Evolutionary conservation across 2,888 invertebrate species (phyloP), one percentile per base, ranked within the genome.

Genomic region (Drosophila birchii): DNA sequence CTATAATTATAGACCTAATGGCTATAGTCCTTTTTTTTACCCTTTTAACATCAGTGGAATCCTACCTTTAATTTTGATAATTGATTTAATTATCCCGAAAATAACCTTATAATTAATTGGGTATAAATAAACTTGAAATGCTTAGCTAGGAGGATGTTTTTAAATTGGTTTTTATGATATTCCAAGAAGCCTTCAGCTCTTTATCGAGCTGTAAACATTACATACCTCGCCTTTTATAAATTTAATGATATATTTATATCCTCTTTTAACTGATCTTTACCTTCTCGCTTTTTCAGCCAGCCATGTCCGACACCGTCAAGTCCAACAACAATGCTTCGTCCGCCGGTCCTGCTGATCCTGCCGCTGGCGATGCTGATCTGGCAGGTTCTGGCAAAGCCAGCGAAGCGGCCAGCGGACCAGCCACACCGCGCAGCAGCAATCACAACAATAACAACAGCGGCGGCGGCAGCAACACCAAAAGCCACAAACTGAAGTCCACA

Each of bases 401-500:
- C 11, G 67, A 61, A 0, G 36, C 34, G 45, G 23, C 26, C 45
- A 45, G 45, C 12, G 38, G 53, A 6, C 32, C 77, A 12, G 62
- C 80, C 51, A 76, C 77, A 18, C 76, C 81, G 7, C 76, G 66
- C 43, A 79, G 66, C 44, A 79, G 72, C 64, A 88, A 87, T 66
- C 80, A 80, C 70, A 90, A 86, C 49, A 85, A 88, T 67, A 91
- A 86, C 60, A 81, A 80, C 39, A 78, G 72, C 72, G 70, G 26
- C 72, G 70, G 26, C 26, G 26, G 51, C 64, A 90, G 81, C 51
- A 80, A 79, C 20, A 18, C 14, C 8, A 57, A 32, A 23, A 75
- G 60, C 76, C 75, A 53, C 47, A 90, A 90, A 76, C 71, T 87
- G 44, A 91, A 86, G 76, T 91, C 91, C 5, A 80, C 88, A 43